Evolutionary conservation across 2,113 vertebrate species (phyloP), one percentile per base, ranked within the genome.

Genomic region (Labrus mixtus): DNA sequence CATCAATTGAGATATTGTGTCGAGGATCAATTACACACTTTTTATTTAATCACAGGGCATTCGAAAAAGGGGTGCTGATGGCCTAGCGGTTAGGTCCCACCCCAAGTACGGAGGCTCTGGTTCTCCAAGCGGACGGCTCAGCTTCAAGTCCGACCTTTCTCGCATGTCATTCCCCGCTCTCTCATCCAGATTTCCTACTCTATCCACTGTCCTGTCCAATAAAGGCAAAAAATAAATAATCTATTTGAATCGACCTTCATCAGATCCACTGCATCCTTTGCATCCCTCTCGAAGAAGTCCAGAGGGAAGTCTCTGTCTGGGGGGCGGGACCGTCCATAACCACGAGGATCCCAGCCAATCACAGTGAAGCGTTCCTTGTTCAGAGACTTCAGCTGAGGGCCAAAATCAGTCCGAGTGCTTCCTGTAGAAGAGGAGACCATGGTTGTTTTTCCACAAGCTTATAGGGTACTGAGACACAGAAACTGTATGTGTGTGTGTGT

Each of bases 261-360:
- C 78, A 98, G 90, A 81, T 95, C 95, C 77, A 98, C 90, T 8
- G 95, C 96, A 37, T 98, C 97, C 86, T 95, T 95, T 19, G 97
- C 97, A 79, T 99, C 97, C 70, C 95, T 95, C 85, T 97, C 95
- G 84, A 95, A 98, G 82, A 96, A 97, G 78, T 97, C 94, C 2
- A 65, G n/a, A 19, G 97, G 96, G 62, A 96, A 99, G 78, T 97
- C 96, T 90, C 97, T 93, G 37, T 90, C 58, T 0, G 97, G 97
- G 6, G 97, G 97, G n/a, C 96, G 95, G 25, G 97, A 99, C 5
- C 68, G 81, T 59, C 97, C 97, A 1, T 98, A 97, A 13, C 97
- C 97, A 0, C 96, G 94, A 36, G 97, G 97, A 69, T 99, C 97
- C 95, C 94, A 97, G 19, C 95, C 95, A 29, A 98, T 94, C 11